Evolutionary conservation across 2,113 vertebrate species (phyloP).

Genomic region (Thamnaconus septentrionalis): DNA sequence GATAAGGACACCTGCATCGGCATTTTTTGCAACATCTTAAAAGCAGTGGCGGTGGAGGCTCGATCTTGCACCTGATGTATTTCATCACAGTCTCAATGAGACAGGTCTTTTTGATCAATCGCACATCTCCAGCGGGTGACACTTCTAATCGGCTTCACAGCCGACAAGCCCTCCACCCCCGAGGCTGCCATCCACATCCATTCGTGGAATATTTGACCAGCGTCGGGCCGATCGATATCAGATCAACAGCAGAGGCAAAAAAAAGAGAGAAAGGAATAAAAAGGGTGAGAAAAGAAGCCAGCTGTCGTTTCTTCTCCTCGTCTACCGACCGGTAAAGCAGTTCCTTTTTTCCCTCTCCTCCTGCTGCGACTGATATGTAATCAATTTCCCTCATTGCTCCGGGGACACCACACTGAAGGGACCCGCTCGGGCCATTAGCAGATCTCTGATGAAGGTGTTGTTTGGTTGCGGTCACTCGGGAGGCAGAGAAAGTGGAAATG

Average conservation of each 20-base stretch:
- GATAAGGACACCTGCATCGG: no score
- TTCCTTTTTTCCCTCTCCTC: conserved; percentile 40
- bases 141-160: conserved; percentile 38
- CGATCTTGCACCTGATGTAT: neutral
- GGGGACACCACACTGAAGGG: conserved; percentile 17
- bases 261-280: conserved; percentile 1
- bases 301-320: conserved; percentile 21
- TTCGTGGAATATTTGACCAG: conserved; percentile 61
- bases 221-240: conserved; percentile 59
- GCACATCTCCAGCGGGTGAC: conserved; percentile 19
- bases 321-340: conserved; percentile 21
- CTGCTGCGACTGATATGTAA: conserved; percentile 61
- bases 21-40: no score
- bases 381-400: conserved; percentile 57
- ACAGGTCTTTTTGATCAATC: conserved; percentile 39
- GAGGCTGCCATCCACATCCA: conserved; percentile 23
- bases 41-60: no score
- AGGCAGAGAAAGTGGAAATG: neutral
- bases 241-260: conserved; percentile 56
- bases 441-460: conserved; percentile 10
- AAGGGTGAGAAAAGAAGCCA: conserved; percentile 11
- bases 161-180: neutral
- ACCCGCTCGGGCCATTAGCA: conserved; percentile 41
- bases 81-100: conserved; percentile 40
- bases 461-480: conserved; percentile 5